Conservation (phyloP, 1,140 invertebrate species). For the Trachymyrmex cornetzi region DNA sequence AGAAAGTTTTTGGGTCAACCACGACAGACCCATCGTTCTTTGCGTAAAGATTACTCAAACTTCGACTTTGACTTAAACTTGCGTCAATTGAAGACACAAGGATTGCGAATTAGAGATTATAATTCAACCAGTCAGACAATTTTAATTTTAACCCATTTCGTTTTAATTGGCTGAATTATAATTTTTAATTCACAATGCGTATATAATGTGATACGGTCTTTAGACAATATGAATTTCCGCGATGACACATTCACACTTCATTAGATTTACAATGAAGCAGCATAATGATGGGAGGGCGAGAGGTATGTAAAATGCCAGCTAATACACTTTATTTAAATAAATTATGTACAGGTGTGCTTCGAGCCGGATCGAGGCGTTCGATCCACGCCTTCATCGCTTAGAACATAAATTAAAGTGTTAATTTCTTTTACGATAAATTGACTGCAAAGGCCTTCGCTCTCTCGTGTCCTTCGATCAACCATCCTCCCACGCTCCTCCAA, state of each 20-base stretch:
- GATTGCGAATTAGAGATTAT: no score
- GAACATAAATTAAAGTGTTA: conserved; percentile 83
- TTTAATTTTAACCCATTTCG: no score
- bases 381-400: conserved; percentile 80
- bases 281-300: not conserved
- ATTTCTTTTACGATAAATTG: conserved; percentile 84
- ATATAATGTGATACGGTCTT: not conserved
- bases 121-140: no score
- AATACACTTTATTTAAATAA: conserved; percentile 85
- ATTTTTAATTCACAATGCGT: no score
- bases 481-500: not conserved
- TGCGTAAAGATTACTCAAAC: no score
- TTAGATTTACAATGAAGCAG: not conserved
- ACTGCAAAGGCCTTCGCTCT: conserved; percentile 84
- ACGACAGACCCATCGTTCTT: not conserved
- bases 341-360: conserved; percentile 83
- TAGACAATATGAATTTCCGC: not conserved
- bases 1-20: not conserved
- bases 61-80: no score
- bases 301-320: conserved; percentile 41
- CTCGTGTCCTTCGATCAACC: conserved; percentile 75
- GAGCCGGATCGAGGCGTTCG: conserved; percentile 76
- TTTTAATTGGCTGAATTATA: no score
- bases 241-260: not conserved
- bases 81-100: no score